phyloP scores from a whole-genome alignment of 2,113 vertebrate species.

The crab-eating macaque (Macaca fascicularis) region DNA sequence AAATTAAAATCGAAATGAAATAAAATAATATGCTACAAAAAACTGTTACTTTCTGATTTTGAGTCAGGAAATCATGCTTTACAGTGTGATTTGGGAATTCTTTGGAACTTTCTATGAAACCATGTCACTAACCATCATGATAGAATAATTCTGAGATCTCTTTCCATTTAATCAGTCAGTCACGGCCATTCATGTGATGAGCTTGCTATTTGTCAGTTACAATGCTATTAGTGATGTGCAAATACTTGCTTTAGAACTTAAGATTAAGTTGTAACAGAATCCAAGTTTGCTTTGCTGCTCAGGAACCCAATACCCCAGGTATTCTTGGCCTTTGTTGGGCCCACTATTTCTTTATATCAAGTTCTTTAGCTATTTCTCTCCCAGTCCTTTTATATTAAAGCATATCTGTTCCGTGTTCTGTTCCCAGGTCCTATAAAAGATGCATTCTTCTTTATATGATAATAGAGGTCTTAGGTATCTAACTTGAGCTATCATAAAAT shows the following conservation, averaged over 20 bases:
- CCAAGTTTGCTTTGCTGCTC: neutral
- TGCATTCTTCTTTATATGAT: neutral
- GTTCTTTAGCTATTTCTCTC: neutral
- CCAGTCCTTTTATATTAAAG: neutral
- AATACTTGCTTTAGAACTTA: neutral
- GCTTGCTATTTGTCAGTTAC: neutral
- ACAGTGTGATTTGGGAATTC: neutral
- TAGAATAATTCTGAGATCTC: neutral
- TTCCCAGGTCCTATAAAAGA: neutral
- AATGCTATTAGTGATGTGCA: neutral
- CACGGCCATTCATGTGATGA: neutral
- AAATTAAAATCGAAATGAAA: too few relatives aligned
- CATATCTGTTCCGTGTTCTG: neutral
- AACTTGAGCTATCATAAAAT: slow-evolving; percentile 8
- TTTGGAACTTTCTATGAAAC: neutral
- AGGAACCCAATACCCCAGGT: neutral
- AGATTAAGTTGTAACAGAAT: neutral
- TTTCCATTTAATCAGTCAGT: neutral
- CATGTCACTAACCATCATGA: neutral
- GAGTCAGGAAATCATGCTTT: neutral
- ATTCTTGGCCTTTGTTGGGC: neutral
- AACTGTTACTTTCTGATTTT: neutral
- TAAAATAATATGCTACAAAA: neutral
- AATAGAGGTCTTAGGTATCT: neutral
- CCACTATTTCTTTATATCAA: neutral